Conservation (phyloP, 2,888 invertebrate genomes). For the Drosophila quinaria region DNA sequence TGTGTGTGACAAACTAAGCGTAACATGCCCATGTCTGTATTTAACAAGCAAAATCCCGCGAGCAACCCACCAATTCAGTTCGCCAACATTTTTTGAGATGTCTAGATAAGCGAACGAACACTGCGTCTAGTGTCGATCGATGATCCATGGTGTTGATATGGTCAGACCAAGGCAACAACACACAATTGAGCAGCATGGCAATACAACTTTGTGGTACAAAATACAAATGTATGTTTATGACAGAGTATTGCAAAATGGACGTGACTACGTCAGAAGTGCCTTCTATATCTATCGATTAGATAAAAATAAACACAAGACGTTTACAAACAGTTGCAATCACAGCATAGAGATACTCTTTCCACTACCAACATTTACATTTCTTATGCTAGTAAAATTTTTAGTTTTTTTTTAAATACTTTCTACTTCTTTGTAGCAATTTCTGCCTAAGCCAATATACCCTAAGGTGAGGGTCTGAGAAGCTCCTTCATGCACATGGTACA, state of each 20-base stretch:
- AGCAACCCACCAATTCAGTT: conserved; percentile 35
- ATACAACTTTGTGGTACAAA: conserved; percentile 18
- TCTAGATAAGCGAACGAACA: conserved; percentile 47
- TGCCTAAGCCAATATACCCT: not conserved
- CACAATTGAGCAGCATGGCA: conserved; percentile 20
- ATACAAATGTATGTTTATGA: not conserved
- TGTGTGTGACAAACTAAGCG: conserved; percentile 58
- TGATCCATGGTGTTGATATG: conserved; percentile 50
- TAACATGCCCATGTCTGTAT: conserved; percentile 52
- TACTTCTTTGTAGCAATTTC: too few species aligned
- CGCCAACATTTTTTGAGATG: conserved; percentile 27
- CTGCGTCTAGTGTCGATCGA: conserved; percentile 64
- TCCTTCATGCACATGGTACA: conserved; percentile 4
- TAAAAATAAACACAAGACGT: conserved; percentile 29
- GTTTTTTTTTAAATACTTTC: too few species aligned
- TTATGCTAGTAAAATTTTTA: not conserved
- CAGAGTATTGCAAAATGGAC: conserved; percentile 14
- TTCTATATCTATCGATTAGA: conserved; percentile 43
- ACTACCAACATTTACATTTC: not conserved
- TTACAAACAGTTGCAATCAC: conserved; percentile 11
- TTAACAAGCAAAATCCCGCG: conserved; percentile 47
- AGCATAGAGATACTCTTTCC: conserved; percentile 30
- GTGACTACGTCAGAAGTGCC: conserved; percentile 28
- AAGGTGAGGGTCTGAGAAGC: not conserved
- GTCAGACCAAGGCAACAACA: conserved; percentile 42